Evolutionary conservation across 1,140 invertebrate genomes (phyloP), one percentile per base, ranked within the genome.

Genomic region (Hycleus cichorii): DNA sequence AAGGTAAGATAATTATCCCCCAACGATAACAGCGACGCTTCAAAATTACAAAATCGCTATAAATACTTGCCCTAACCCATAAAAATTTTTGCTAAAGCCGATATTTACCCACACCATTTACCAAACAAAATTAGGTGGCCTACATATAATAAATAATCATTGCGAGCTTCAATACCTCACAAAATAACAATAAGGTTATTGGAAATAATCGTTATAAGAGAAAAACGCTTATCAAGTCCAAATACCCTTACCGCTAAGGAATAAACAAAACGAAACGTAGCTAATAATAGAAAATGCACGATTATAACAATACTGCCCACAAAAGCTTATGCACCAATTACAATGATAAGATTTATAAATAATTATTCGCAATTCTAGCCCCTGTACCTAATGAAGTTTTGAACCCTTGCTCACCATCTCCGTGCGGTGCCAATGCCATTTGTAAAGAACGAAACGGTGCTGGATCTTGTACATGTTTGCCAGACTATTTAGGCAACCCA

Each of bases 381-480:
- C 42, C 44, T 70, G n/a, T 44, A 63, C n/a, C 58, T 66, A 60
- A 74, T 70, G 76, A 78, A 72, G 25, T 72, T n/a, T 78, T 76
- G 60, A 80, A 89, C 69, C 87, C 89, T 10, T 93, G 90, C 69
- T 74, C 81, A 59, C 87, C 87, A 18, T 88, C 88, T 1, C 90
- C 90, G 9, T 93, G 89, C 68, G 89, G 89, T 53, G 83, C 85
- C 0, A 89, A 91, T 67, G 90, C 88, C 66, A 78, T 87, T 58
- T 93, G 90, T 67, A 79, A 84, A 46, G 81, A 80, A 47, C 73
- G 84, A 12, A 84, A 88, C 64, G 84, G 81, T 25, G 87, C 90
- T 64, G 89, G 88, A 27, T 84, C 90, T 12, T 93, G 90, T 69
- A 84, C 86, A n/a, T 93, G 90, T 72, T 79, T 85, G 61, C 77